Evolutionary conservation across 2,888 invertebrate species (phyloP), one percentile per base, ranked within the genome.

Genomic region (Euphydryas editha): DNA sequence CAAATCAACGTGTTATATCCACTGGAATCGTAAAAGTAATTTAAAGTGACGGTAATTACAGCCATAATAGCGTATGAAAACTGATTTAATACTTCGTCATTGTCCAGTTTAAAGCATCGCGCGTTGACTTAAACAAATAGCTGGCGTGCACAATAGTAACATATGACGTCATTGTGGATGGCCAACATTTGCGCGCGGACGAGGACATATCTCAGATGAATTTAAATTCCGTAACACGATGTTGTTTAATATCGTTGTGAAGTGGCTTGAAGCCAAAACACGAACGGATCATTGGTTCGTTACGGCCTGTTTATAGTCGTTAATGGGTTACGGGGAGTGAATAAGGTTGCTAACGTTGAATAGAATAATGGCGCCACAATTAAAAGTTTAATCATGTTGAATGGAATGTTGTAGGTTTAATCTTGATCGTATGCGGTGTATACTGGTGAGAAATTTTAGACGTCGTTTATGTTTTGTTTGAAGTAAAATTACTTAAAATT

Each of bases 201-300:
- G 47, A 54, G 59, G 59, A 65, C 46, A 65, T 65, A 65, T 65
- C 59, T 57, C 59, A 56, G 59, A 51, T 13, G 59, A 55, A 55
- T 65, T 60, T 60, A 65, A 65, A 57, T 61, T 57, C 46, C 54
- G 55, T 46, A 51, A 61, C 60, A 30, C 46, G 30, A 17, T 30
- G 6, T 11, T 36, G 24, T 49, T 65, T 65, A 61, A 57, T 65
- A 61, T 36, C 54, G 30, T 61, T 61, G 57, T 57, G 39, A 61
- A 65, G 49, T 68, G 68, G 68, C 68, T 60, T 30, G 47, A 36
- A 42, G 64, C 68, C 68, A 68, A 64, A 49, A 60, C 64, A 64
- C 51, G 68, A 56, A 18, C 56, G 44, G 46, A 55, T 60, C 47
- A 56, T 67, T 49, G 56, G 58, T 51, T 54, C 37, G 64, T 49